Base-by-base conservation (phyloP, 1,140 invertebrate genomes). In the Orussus abietinus region DNA sequence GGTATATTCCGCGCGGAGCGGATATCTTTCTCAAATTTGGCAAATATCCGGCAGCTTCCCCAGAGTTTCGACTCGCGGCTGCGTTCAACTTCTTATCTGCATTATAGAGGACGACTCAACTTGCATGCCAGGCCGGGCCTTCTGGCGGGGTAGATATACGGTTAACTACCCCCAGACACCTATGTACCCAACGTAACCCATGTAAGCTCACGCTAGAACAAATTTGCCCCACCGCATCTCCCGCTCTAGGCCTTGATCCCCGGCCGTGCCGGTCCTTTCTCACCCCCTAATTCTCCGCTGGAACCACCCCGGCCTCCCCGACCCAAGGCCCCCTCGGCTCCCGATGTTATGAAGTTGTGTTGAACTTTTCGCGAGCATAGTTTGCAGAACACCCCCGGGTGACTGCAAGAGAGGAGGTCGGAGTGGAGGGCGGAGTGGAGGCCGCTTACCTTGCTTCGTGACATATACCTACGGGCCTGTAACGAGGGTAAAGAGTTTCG, bases 141-240 rank as follows among this genome's bases (percentile, higher is more conserved):
- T 62, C 45, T 47, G 46, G 47, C 51, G 47, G 46, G 55, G 45
- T 59, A 56, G 59, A 64, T 60, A 25, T 25, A 60, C 53, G 64
- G 53, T 49, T 56, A 66, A 66, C 65, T 63, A 64, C 47, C 51
- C 54, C 55, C 55, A 67, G 62, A 69, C 62, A 62, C 66, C 66
- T 70, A 67, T 73, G 64, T 73, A 69, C 66, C 69, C 70, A 69
- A 67, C 64, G 59, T 62, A 71, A 71, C 64, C 68, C 68, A 58
- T 72, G 68, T 73, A 72, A 73, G 64, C 67, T 73, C 65, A 69
- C 69, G 67, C 67, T 69, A 69, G 66, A 73, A 73, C 69, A 73
- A 73, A 70, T 72, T 70, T 59, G 46, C 55, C 50, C 45, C 43
- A 37, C 30, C 12, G 19, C 19, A 5, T 31, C 48, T 38, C 45